Base-by-base conservation (phyloP, 2,797 vertebrate species). In the Acridotheres tristis region DNA sequence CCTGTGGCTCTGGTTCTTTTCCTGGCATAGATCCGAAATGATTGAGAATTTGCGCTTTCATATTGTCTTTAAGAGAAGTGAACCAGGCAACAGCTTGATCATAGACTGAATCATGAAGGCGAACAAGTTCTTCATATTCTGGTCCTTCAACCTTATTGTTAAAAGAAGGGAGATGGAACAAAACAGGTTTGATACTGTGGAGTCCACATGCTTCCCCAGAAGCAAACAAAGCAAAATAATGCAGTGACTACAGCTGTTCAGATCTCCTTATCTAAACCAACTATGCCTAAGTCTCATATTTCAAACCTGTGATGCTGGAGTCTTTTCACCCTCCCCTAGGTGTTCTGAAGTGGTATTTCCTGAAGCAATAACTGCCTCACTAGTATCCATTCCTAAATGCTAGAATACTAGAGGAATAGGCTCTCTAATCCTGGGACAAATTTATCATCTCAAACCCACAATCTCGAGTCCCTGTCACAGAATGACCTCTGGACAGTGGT, bases 61-160 rank as follows among this genome's bases (percentile, higher is more conserved):
- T 98, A 96, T 98, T 98, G 96, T 99, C 99, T 94, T 98, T 99
- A 61, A 99, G 98, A 34, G 98, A 99, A 30, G 98, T 98, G 96
- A 99, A 99, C 99, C 99, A 99, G 97, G 97, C 97, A 90, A 98
- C 98, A 30, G 99, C 99, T 97, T 99, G 99, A 81, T 99, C 99
- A 32, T 99, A 99, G 61, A 99, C 99, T 0, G 98, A 98, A 93
- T 99, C 98, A 8, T 99, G 98, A 84, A 99, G 98, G 86, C 98
- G 98, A 50, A 98, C 91, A 12, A 99, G 98, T 92, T 99, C 99
- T 85, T 97, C 96, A 85, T 98, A 98, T 88, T 98, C 99, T 32
- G 98, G 98, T 40, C 98, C 99, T 96, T 98, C 98, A 96, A 98
- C 98, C 99, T 99, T 96, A 78, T 61, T 17, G 25, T 94, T 59